phyloP scores from a whole-genome alignment of 2,113 vertebrate genomes.

The Hepsetus odoe region DNA sequence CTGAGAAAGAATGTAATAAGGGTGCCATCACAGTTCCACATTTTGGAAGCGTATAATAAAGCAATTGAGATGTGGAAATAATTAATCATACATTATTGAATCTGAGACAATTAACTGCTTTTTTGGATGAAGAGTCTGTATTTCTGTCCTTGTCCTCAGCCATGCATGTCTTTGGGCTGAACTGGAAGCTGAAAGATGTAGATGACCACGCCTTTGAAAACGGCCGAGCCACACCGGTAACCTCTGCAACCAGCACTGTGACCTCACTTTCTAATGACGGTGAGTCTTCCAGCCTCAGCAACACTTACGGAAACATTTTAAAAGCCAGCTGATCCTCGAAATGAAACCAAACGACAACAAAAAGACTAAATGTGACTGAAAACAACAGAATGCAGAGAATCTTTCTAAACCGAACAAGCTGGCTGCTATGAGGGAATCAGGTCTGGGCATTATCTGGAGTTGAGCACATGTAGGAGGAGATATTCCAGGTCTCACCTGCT shows the following conservation, averaged over 20 bases:
- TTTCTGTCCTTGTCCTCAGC: conserved; percentile 73
- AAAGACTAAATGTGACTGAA: too few species aligned
- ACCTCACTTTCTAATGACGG: conserved; percentile 69
- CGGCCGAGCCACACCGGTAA: conserved; percentile 83
- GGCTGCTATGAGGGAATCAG: too few species aligned
- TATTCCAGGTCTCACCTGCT: too few species aligned
- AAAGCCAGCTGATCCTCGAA: too few species aligned
- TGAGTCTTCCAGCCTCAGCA: neutral
- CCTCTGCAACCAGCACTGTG: conserved; percentile 81
- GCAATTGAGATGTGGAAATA: neutral
- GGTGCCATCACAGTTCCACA: neutral
- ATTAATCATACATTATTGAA: neutral
- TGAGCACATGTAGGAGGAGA: too few species aligned
- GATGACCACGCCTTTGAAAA: conserved; percentile 90
- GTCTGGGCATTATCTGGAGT: too few species aligned
- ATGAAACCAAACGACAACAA: too few species aligned
- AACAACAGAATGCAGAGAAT: too few species aligned
- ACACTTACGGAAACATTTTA: too few species aligned
- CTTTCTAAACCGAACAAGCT: too few species aligned
- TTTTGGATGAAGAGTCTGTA: conserved; percentile 30
- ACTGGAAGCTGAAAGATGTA: conserved; percentile 88
- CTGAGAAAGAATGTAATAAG: neutral
- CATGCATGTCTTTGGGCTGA: conserved; percentile 91
- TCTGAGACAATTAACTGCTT: neutral
- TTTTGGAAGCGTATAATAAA: neutral